A percentile compares a stretch with the other conserved stretches of the same genome.
Evolutionary conservation across 2,113 vertebrate genomes (phyloP).

Genomic region (Uria aalge): DNA sequence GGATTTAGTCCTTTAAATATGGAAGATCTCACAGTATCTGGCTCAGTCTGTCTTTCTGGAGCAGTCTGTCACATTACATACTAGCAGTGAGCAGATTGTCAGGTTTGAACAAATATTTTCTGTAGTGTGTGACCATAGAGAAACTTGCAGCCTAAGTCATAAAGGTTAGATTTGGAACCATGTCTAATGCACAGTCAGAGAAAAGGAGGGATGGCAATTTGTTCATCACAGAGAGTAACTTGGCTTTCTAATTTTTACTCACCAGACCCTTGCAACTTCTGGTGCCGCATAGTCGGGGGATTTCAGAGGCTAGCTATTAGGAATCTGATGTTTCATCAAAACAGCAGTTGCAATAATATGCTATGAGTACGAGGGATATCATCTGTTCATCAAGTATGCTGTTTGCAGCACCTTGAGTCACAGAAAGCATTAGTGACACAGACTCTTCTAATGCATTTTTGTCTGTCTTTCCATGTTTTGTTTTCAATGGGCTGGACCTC

Average conservation of each 20-base stretch:
- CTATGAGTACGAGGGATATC: not conserved
- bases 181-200: not conserved
- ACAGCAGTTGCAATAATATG: not conserved
- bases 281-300: rapidly evolving
- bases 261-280: not conserved
- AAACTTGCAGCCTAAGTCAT: not conserved
- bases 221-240: not conserved
- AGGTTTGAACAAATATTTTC: not conserved
- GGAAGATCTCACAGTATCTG: not conserved
- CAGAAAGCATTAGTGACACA: not conserved
- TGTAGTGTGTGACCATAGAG: no score
- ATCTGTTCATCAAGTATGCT: not conserved
- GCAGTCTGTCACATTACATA: not conserved
- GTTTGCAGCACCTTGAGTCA: not conserved
- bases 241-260: not conserved
- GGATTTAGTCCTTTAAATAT: not conserved
- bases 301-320: not conserved
- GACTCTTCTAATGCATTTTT: not conserved
- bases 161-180: not conserved
- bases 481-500: not conserved
- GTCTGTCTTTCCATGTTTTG: not conserved
- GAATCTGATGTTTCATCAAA: not conserved
- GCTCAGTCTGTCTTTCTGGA: not conserved
- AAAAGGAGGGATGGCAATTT: not conserved
- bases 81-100: not conserved